A percentile compares a stretch with the other conserved stretches of the same genome.
These are phyloP conservation scores for Periophthalmus magnuspinnatus DNA, from an alignment of 2,797 vertebrate species.

Conservation along the genomic window DNA sequence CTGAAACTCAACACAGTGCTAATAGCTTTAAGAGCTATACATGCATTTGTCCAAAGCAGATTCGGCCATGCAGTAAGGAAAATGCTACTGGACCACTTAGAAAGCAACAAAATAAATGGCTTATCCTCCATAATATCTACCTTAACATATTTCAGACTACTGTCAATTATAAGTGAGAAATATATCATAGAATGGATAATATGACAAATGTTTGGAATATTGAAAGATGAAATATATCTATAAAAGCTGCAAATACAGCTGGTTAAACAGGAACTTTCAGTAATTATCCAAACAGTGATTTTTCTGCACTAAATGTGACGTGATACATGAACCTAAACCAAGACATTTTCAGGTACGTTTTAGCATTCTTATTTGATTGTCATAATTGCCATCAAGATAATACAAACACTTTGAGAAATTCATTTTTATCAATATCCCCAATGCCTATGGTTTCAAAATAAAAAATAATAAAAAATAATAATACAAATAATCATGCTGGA, in stretches of 20 bases:
- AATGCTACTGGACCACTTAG: neutral
- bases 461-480: too few species aligned
- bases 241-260: too few species aligned
- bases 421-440: too few species aligned
- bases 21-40: conserved; percentile 26
- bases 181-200: neutral
- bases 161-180: neutral
- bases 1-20: conserved; percentile 34
- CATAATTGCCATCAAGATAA: too few species aligned
- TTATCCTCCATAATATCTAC: neutral
- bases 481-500: too few species aligned
- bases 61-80: conserved; percentile 22
- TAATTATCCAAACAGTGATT: too few species aligned
- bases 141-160: neutral
- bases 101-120: neutral
- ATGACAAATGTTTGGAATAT: neutral
- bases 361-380: too few species aligned
- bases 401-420: too few species aligned
- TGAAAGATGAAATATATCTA: neutral
- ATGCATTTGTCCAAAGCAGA: conserved; percentile 34
- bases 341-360: neutral
- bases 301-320: too few species aligned
- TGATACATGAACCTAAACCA: neutral
- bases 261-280: too few species aligned
- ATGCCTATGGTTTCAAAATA: too few species aligned